phyloP scores from a whole-genome alignment of 2,888 invertebrate species.

The Flexamia atlantica region DNA sequence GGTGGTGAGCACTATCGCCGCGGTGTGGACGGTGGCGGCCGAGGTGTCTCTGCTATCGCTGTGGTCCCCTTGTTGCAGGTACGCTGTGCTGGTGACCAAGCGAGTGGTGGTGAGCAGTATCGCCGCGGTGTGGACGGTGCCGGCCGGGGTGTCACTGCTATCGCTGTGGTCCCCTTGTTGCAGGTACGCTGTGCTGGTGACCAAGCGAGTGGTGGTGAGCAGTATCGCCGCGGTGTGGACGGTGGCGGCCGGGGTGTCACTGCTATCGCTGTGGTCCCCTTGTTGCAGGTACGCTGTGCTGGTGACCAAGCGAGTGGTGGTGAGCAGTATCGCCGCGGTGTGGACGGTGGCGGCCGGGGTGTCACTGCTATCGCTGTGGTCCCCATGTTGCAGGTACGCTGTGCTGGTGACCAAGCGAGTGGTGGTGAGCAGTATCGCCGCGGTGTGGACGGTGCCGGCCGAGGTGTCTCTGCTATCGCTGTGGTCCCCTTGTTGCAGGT shows the following conservation, averaged over 20 bases:
- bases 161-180: constrained; percentile 86
- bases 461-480: too few species aligned
- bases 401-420: too few species aligned
- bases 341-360: constrained; percentile 97
- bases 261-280: constrained; percentile 93
- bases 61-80: constrained; percentile 78
- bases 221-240: constrained; percentile 96
- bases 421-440: too few species aligned
- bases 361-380: constrained; percentile 95
- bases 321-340: constrained; percentile 77
- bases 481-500: too few species aligned
- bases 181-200: constrained; percentile 95
- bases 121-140: constrained; percentile 90
- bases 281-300: not conserved
- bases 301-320: constrained; percentile 61
- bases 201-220: constrained; percentile 88
- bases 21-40: constrained; percentile 96
- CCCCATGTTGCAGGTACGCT: too few species aligned
- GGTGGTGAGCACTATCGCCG: constrained; percentile 91
- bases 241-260: constrained; percentile 95
- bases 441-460: too few species aligned
- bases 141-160: constrained; percentile 73
- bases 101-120: constrained; percentile 92
- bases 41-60: constrained; percentile 96
- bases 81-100: constrained; percentile 90